A percentile compares a stretch with the other conserved stretches of the same genome.
Conservation (phyloP, 1,140 invertebrate species). For the Microplitis demolitor region DNA sequence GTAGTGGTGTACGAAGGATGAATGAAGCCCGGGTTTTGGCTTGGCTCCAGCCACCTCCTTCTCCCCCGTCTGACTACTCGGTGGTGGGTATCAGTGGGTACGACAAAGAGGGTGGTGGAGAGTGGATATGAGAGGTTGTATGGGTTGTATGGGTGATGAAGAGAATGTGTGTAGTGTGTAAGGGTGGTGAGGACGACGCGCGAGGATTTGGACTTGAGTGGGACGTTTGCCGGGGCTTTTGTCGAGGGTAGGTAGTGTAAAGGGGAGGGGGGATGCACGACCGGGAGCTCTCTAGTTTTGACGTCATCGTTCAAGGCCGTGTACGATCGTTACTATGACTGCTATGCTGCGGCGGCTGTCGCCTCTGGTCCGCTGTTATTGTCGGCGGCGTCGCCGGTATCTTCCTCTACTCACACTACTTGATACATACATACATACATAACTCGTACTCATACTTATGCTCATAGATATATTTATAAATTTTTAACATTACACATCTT, state of each 20-base stretch:
- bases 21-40: conserved; percentile 51
- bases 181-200: not conserved
- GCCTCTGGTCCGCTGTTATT: conserved; percentile 29
- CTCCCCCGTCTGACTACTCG: not conserved
- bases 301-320: conserved; percentile 53
- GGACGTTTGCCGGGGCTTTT: conserved; percentile 16
- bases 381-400: conserved; percentile 25
- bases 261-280: conserved; percentile 29
- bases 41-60: conserved; percentile 37
- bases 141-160: conserved; percentile 5
- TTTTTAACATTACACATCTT: not conserved
- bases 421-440: too few relatives aligned
- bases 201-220: conserved; percentile 25
- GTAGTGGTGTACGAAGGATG: conserved; percentile 43
- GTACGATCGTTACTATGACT: conserved; percentile 51
- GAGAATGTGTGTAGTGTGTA: conserved; percentile 8
- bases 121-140: too few relatives aligned
- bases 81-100: not conserved
- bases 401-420: not conserved
- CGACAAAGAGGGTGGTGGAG: not conserved
- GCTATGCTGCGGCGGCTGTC: conserved; percentile 38
- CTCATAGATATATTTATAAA: not conserved
- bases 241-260: conserved; percentile 10
- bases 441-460: too few relatives aligned
- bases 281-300: conserved; percentile 48